Base-by-base conservation (phyloP, 2,797 vertebrate genomes). In the Falco cherrug region DNA sequence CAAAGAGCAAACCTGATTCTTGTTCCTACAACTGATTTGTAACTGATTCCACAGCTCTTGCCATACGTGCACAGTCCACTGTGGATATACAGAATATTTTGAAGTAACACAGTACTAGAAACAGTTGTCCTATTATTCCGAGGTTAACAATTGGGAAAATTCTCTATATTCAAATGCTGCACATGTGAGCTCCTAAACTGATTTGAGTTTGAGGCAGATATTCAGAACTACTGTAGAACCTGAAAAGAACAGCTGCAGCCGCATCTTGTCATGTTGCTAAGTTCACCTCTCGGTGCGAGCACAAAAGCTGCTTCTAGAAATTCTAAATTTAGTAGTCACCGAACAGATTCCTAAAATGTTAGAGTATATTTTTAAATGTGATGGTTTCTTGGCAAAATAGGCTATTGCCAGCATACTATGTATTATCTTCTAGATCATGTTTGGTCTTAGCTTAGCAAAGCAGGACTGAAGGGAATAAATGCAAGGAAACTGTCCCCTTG, bases 351-450 rank as follows among this genome's bases (percentile, higher is more conserved):
- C 65, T 77, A 16, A 71, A 64, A 35, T 35, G 12, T 7, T 13
- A 18, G 28, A 41, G 50, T 50, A 29, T 45, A 33, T 76, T 69
- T 87, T 59, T 14, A 59, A 57, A 50, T 17, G 35, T 35, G 74
- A 14, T 59, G 50, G 28, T 64, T 76, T 73, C 45, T 74, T 81
- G 65, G 65, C 54, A 43, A 33, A 60, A 8, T 28, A 16, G 5
- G 1, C 8, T 5, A 16, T 3, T 61, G 25, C 50, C 3, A 6
- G 12, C 14, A 16, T 13, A 4, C 21, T 21, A 1, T 17, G 1
- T 45, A 19, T 50, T 20, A 21, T 5, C 37, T 71, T 48, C 48
- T 29, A n/a, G 60, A 3, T n/a, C 11, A 2, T 18, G 33, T 28
- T 80, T 10, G 48, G 18, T 20, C 39, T 53, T 20, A 59, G 81